phyloP scores from a whole-genome alignment of 2,888 invertebrate species.

The Venusia cambrica region DNA sequence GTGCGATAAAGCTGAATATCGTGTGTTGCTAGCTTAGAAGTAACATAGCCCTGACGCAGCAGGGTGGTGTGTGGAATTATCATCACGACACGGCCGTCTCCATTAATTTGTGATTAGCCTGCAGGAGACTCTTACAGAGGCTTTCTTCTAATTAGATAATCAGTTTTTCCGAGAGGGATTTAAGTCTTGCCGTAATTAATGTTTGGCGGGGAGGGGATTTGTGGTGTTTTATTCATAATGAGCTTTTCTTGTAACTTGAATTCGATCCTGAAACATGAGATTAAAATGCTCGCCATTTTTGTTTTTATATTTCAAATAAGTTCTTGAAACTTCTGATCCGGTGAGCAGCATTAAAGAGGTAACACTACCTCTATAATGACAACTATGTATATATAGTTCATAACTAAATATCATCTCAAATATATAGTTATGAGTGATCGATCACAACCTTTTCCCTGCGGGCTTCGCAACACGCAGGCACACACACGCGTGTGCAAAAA shows the following conservation, averaged over 20 bases:
- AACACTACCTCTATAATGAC: too few relatives aligned
- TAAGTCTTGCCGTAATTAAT: slow-evolving; percentile 52
- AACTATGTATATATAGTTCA: too few relatives aligned
- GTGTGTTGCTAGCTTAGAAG: background rate
- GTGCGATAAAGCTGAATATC: slow-evolving; percentile 1
- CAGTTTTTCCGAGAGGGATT: slow-evolving; percentile 63
- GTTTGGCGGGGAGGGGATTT: slow-evolving; percentile 30
- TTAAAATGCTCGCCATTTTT: too few relatives aligned
- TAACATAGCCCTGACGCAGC: slow-evolving; percentile 10
- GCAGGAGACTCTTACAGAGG: slow-evolving; percentile 61
- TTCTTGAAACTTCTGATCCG: too few relatives aligned
- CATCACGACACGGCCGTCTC: slow-evolving; percentile 37
- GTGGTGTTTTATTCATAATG: slow-evolving; percentile 24
- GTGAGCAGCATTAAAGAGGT: too few relatives aligned
- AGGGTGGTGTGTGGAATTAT: slow-evolving; percentile 22
- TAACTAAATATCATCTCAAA: too few relatives aligned
- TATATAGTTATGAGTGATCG: too few relatives aligned
- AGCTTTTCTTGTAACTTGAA: slow-evolving; percentile 15
- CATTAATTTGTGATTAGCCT: slow-evolving; percentile 80
- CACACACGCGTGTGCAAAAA: too few relatives aligned
- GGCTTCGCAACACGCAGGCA: too few relatives aligned
- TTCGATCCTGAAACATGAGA: slow-evolving; percentile 13
- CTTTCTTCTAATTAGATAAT: slow-evolving; percentile 75
- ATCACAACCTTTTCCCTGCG: too few relatives aligned
- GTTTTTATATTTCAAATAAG: too few relatives aligned